phyloP scores from a whole-genome alignment of 2,888 invertebrate genomes.

The Tinea pellionella region DNA sequence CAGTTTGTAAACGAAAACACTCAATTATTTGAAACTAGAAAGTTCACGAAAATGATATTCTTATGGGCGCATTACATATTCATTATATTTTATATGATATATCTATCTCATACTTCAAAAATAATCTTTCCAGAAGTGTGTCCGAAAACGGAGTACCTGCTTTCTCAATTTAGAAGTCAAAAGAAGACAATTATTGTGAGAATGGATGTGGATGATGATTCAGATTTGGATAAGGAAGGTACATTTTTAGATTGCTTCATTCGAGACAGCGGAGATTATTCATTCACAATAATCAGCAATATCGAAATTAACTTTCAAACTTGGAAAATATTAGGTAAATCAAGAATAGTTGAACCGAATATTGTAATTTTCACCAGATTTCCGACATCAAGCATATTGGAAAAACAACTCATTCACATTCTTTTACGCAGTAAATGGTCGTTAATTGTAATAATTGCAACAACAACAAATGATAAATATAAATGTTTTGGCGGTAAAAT shows the following conservation, averaged over 20 bases:
- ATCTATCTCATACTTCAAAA: background rate
- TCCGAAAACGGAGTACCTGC: background rate
- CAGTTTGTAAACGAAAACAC: no score
- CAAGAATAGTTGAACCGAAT: slow-evolving; percentile 17
- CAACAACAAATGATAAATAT: slow-evolving; percentile 20
- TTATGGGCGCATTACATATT: no score
- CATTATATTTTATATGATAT: background rate
- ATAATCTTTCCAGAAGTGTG: slow-evolving; percentile 1
- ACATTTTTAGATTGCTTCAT: background rate
- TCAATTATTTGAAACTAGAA: no score
- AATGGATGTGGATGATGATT: background rate
- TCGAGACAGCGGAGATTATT: background rate
- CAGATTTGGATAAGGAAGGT: background rate
- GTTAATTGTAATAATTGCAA: slow-evolving; percentile 26
- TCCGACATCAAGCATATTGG: slow-evolving; percentile 20
- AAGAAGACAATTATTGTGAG: background rate
- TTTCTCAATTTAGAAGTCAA: background rate
- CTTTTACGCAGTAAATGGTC: slow-evolving; percentile 20
- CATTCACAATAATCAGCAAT: background rate
- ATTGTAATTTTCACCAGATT: slow-evolving; percentile 23
- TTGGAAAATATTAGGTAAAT: background rate
- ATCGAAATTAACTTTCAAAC: background rate
- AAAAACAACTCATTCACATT: slow-evolving; percentile 17
- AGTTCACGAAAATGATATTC: no score
- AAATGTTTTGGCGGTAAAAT: slow-evolving; percentile 23